phyloP scores from a whole-genome alignment of 2,888 invertebrate genomes.

The Nymphalis urticae region DNA sequence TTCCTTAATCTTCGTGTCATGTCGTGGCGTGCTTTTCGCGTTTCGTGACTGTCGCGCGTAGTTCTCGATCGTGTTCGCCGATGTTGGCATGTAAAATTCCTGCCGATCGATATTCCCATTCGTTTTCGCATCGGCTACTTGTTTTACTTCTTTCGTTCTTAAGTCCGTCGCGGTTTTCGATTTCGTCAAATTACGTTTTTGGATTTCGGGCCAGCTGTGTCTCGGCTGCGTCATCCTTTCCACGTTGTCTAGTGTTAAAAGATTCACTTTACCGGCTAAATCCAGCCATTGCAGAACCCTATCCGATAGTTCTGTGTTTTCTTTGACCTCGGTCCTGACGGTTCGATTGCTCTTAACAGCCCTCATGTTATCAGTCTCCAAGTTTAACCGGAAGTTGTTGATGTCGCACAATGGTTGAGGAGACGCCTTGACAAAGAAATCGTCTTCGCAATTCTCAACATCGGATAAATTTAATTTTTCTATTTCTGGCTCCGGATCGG shows the following conservation, averaged over 20 bases:
- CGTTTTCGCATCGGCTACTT: constrained; percentile 57
- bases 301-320: constrained; percentile 81
- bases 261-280: constrained; percentile 83
- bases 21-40: constrained; percentile 63
- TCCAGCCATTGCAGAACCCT: constrained; percentile 91
- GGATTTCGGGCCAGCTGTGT: constrained; percentile 73
- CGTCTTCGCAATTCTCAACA: constrained; percentile 62
- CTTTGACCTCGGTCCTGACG: constrained; percentile 58
- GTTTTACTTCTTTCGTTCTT: constrained; percentile 55
- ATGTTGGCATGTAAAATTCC: constrained; percentile 71
- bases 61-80: constrained; percentile 75
- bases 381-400: constrained; percentile 48
- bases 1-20: constrained; percentile 55
- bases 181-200: constrained; percentile 61
- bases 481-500: constrained; percentile 50
- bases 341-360: constrained; percentile 65
- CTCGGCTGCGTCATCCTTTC: constrained; percentile 69
- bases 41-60: constrained; percentile 78
- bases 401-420: constrained; percentile 58
- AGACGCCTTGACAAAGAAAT: constrained; percentile 55
- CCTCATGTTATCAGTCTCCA: constrained; percentile 57
- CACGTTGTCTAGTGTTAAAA: constrained; percentile 61
- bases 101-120: constrained; percentile 69
- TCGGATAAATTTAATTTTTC: constrained; percentile 63
- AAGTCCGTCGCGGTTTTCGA: constrained; percentile 67